Conservation (phyloP, 2,113 vertebrate species). For the Pteruthius melanotis region DNA sequence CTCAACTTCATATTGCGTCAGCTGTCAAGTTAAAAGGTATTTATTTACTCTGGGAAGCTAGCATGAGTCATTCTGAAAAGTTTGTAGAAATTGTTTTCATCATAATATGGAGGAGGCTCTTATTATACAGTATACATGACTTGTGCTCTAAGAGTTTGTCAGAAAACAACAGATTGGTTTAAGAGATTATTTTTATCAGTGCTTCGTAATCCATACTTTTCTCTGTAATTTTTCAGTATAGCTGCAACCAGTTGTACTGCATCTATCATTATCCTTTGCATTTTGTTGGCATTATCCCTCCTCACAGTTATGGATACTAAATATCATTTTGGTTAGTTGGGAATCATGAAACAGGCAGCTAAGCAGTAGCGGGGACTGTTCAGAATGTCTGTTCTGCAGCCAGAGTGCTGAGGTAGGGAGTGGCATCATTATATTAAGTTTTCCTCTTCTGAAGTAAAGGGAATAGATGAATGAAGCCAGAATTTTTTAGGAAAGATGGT, state of each 20-base stretch:
- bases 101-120: neutral
- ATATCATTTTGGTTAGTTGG: neutral
- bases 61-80: constrained; percentile 28
- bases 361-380: neutral
- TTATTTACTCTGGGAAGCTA: constrained; percentile 24
- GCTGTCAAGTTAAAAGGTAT: constrained; percentile 18
- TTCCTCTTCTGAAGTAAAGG: constrained; percentile 49
- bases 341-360: neutral
- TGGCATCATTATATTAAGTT: constrained; percentile 37
- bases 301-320: neutral
- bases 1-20: neutral
- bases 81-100: constrained; percentile 22
- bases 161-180: neutral
- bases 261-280: neutral
- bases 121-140: neutral
- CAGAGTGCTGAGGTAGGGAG: constrained; percentile 42
- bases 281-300: neutral
- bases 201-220: neutral
- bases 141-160: neutral
- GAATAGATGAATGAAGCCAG: constrained; percentile 27
- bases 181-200: neutral
- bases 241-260: neutral
- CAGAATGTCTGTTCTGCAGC: neutral
- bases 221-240: neutral
- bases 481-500: constrained; percentile 61